Conservation (phyloP, 1,140 invertebrate species). For the Eufriesea mexicana region DNA sequence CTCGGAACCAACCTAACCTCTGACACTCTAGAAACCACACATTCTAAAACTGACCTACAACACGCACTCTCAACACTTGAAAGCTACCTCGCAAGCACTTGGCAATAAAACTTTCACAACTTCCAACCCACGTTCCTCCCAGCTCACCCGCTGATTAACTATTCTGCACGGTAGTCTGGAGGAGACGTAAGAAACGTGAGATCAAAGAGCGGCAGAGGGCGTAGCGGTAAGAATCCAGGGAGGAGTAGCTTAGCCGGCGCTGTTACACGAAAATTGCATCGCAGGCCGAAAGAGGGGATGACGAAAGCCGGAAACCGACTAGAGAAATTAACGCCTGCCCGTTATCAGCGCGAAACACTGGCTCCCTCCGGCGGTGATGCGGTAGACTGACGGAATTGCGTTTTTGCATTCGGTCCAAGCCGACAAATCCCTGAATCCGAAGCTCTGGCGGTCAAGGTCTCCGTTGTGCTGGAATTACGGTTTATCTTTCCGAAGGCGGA, state of each 20-base stretch:
- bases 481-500: slow-evolving; percentile 55
- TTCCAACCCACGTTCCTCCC: background rate
- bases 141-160: background rate
- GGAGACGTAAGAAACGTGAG: background rate
- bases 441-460: slow-evolving; percentile 60
- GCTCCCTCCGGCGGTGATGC: background rate
- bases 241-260: slow-evolving; percentile 31
- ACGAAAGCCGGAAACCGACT: slow-evolving; percentile 48
- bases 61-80: background rate
- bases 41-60: background rate
- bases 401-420: slow-evolving; percentile 53
- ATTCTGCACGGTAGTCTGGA: background rate
- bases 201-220: slow-evolving; percentile 1
- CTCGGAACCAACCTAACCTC: background rate
- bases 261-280: slow-evolving; percentile 57
- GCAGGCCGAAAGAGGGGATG: background rate
- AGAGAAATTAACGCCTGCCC: slow-evolving; percentile 57
- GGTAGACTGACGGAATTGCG: slow-evolving; percentile 19
- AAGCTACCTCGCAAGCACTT: background rate
- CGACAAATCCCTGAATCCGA: slow-evolving; percentile 57
- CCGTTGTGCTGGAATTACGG: slow-evolving; percentile 44
- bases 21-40: background rate
- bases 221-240: background rate
- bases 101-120: background rate
- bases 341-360: slow-evolving; percentile 56